phyloP scores from a whole-genome alignment of 2,113 vertebrate species.

The Hippopotamus amphibius region DNA sequence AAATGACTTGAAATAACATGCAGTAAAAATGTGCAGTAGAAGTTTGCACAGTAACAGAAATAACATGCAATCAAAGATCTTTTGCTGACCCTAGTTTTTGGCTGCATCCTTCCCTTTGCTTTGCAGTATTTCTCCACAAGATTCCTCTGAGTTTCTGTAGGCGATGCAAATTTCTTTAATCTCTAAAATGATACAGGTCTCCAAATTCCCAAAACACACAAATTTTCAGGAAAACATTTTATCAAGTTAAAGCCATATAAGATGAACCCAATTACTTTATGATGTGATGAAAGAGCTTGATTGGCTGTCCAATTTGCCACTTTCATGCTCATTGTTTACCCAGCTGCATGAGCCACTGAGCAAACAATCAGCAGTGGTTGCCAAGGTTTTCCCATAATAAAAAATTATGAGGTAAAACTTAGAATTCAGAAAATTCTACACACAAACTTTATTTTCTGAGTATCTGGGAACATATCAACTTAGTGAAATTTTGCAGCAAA shows the following conservation, averaged over 20 bases:
- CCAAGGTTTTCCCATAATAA: not conserved
- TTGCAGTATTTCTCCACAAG: not conserved
- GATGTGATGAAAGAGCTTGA: not conserved
- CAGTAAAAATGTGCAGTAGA: not conserved
- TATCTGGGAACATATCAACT: not conserved
- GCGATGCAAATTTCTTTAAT: constrained; percentile 20
- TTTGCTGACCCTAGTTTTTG: constrained; percentile 3
- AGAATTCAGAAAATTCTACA: constrained; percentile 16
- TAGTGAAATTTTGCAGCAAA: not conserved
- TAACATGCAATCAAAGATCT: not conserved
- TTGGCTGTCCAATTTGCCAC: not conserved
- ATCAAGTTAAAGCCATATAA: constrained; percentile 29
- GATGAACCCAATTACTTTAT: constrained; percentile 20
- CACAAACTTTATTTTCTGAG: not conserved
- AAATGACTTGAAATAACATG: constrained; percentile 45
- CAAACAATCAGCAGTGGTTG: not conserved
- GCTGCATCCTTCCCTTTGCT: not conserved
- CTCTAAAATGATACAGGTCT: constrained; percentile 29
- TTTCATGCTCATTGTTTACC: not conserved
- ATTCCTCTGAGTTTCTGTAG: not conserved
- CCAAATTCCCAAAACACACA: not conserved
- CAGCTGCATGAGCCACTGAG: not conserved
- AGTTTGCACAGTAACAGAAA: constrained; percentile 35
- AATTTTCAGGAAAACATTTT: constrained; percentile 34
- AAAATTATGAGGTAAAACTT: constrained; percentile 11